These are phyloP conservation scores for Sciurus vulgaris DNA, from an alignment of 2,797 vertebrate genomes.

Conservation along the genomic window DNA sequence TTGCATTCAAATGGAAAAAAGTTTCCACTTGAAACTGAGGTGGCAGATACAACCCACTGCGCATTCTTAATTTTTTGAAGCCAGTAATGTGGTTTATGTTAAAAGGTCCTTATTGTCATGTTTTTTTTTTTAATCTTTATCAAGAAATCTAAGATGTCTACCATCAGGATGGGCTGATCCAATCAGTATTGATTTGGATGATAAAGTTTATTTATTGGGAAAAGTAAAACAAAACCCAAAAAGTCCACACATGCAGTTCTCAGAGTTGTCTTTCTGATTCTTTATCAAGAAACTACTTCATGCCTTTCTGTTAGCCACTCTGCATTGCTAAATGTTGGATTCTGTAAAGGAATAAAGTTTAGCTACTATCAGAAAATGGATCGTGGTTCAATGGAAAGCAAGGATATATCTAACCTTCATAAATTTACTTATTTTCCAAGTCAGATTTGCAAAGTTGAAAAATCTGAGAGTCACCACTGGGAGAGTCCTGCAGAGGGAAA, in stretches of 20 bases:
- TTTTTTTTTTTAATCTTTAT: not conserved
- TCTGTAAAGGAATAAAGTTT: slow-evolving; percentile 24
- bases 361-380: not conserved
- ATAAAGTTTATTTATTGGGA: slow-evolving; percentile 21
- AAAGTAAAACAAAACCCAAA: not conserved
- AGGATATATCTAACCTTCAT: not conserved
- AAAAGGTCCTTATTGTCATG: not conserved
- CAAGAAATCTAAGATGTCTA: not conserved
- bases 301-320: not conserved
- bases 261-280: not conserved
- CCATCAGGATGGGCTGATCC: not conserved
- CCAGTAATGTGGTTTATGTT: not conserved
- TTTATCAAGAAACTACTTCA: not conserved
- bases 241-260: not conserved
- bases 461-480: not conserved
- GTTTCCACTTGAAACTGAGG: no score
- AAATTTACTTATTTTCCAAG: slow-evolving; percentile 20
- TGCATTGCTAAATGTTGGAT: not conserved
- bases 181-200: slow-evolving; percentile 17
- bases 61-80: slow-evolving; percentile 30
- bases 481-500: not conserved
- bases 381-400: not conserved
- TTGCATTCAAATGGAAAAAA: not conserved
- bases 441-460: slow-evolving; percentile 30
- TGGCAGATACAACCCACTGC: no score